Base-by-base conservation (phyloP, 1,140 invertebrate genomes). In the Trigoniulus corallinus region DNA sequence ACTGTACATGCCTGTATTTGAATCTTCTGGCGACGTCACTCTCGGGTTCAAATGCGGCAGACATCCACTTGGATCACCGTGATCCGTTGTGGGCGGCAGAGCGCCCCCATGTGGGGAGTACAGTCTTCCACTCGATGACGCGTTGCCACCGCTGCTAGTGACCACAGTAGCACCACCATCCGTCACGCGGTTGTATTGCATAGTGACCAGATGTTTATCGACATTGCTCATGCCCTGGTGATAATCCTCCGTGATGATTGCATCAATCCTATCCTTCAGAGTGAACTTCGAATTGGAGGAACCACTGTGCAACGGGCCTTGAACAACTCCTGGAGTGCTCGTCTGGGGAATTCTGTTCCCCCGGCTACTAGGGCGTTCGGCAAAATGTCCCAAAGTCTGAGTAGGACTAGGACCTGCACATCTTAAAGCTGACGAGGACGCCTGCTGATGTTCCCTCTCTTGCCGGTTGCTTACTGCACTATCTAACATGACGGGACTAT, bases 1-100 rank as follows among this genome's bases (percentile, higher is more conserved):
- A 47, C 62, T 67, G 48, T 69, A 15, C 15, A 34, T 34, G 46
- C 10, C 57, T n/a, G n/a, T n/a, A n/a, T n/a, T n/a, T n/a, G n/a
- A n/a, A n/a, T n/a, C n/a, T n/a, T n/a, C n/a, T n/a, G n/a, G n/a
- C n/a, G n/a, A n/a, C n/a, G n/a, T n/a, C n/a, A n/a, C n/a, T n/a
- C n/a, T n/a, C n/a, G n/a, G n/a, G n/a, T n/a, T n/a, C n/a, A n/a
- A n/a, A n/a, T n/a, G n/a, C n/a, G n/a, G n/a, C n/a, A n/a, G n/a
- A n/a, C n/a, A n/a, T n/a, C n/a, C n/a, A n/a, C n/a, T n/a, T n/a
- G n/a, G n/a, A n/a, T n/a, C n/a, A n/a, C n/a, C n/a, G n/a, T n/a
- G n/a, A n/a, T n/a, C n/a, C n/a, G n/a, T n/a, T n/a, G n/a, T n/a
- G n/a, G n/a, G n/a, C n/a, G n/a, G n/a, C n/a, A n/a, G n/a, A n/a